Conservation (phyloP, 1,140 invertebrate species). For the Bombus superbus region DNA sequence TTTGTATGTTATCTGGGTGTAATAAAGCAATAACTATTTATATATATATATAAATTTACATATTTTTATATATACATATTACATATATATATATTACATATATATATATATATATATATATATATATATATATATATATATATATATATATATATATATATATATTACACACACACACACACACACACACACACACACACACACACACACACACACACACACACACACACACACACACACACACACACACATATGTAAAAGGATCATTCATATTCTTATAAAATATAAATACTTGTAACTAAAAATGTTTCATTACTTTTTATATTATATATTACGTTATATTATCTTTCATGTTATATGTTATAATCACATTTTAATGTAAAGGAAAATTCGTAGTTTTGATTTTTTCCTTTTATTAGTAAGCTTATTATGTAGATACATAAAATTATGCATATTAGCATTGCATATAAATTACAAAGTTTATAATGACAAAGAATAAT, state of each 20-base stretch:
- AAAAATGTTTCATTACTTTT: slow-evolving; percentile 13
- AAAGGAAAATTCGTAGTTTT: slow-evolving; percentile 1
- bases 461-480: slow-evolving; percentile 54
- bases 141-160: slow-evolving; percentile 65
- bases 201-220: no score
- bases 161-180: no score
- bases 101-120: slow-evolving; percentile 1
- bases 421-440: slow-evolving; percentile 65
- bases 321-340: neutral
- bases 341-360: slow-evolving; percentile 6
- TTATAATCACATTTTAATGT: neutral
- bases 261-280: slow-evolving; percentile 61
- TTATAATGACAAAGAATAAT: slow-evolving; percentile 26
- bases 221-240: no score
- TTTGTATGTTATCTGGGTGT: slow-evolving; percentile 62
- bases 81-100: no score
- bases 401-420: slow-evolving; percentile 69
- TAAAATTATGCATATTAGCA: slow-evolving; percentile 56
- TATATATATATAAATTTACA: no score
- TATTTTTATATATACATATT: slow-evolving; percentile 49
- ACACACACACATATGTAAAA: slow-evolving; percentile 48
- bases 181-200: no score
- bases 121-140: no score
- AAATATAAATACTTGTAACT: slow-evolving; percentile 62
- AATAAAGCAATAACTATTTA: slow-evolving; percentile 64